Base-by-base conservation (phyloP, 2,797 vertebrate species). In the Urosaurus nigricauda region DNA sequence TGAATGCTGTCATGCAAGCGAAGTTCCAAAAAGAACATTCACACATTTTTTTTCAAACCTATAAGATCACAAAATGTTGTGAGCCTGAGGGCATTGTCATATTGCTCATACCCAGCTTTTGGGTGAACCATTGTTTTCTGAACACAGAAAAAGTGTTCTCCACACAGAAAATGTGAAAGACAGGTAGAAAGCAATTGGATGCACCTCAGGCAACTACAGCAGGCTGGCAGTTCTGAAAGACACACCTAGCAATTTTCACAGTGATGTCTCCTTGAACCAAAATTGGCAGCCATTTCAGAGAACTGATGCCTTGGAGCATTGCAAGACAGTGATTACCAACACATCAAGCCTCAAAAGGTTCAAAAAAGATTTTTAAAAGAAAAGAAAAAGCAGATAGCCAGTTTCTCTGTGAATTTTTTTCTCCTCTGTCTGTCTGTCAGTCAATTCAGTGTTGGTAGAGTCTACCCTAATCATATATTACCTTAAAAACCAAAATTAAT, bases 361-460 rank as follows among this genome's bases (percentile, higher is more conserved):
- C 17, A 65, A 1, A 63, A 53, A 6, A 32, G 21, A n/a, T 0
- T 2, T 16, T 5, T 1, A 6, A 37, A 65, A 26, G 11, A 37
- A 63, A 60, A 19, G 40, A 83, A 84, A 92, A 93, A 94, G 65
- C 70, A 58, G 56, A 56, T 82, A 51, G 63, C 89, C 84, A 77
- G 84, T 95, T 91, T 87, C 87, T 85, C 68, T 88, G 93, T 93
- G 88, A 94, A 92, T 91, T 75, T 92, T 93, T 93, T 68, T 89
- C 91, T 90, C 88, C 88, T 85, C 63, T 74, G 90, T 92, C 95
- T 95, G 4, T 51, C 4, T 51, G 47, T 51, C 47, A 9, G 90
- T 95, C 73, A 68, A 83, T 84, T 93, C 78, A 93, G 85, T 83
- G 87, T 87, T 74, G 43, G 2, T 3, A 63, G 24, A 87, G 71